These are phyloP conservation scores for Pectinophora gossypiella DNA, from an alignment of 1,140 invertebrate genomes.

Conservation along the genomic window DNA sequence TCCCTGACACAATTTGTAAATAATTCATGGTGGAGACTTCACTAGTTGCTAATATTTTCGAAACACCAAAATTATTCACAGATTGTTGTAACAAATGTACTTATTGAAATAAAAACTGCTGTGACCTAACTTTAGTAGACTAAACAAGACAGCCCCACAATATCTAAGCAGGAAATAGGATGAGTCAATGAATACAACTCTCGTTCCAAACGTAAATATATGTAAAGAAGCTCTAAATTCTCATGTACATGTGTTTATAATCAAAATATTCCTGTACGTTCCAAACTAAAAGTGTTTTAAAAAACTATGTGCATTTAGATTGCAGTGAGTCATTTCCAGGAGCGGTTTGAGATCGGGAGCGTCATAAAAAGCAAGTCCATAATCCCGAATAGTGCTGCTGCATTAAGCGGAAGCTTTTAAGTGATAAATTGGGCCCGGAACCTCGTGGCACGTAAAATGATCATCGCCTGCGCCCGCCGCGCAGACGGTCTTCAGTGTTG, in stretches of 20 bases:
- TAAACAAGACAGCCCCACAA: neutral
- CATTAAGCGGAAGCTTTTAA: conserved; percentile 66
- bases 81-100: too few relatives aligned
- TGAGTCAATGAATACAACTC: conserved; percentile 1
- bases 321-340: conserved; percentile 22
- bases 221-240: neutral
- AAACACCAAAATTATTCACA: too few relatives aligned
- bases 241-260: neutral
- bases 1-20: too few relatives aligned
- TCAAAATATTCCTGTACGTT: neutral
- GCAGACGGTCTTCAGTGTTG: conserved; percentile 18
- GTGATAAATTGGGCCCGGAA: conserved; percentile 71
- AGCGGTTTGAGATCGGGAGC: conserved; percentile 23
- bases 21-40: too few relatives aligned
- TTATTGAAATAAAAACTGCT: too few relatives aligned
- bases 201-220: neutral
- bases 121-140: neutral
- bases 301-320: neutral
- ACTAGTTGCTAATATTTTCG: too few relatives aligned
- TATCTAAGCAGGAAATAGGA: neutral
- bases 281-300: neutral
- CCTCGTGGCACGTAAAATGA: conserved; percentile 62
- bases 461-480: conserved; percentile 43
- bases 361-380: conserved; percentile 39
- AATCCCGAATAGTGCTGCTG: conserved; percentile 28